Percentiles rank a stretch among this genome's conserved stretches.
These are phyloP conservation scores for Mongoloraphidia duomilia DNA, from an alignment of 2,888 invertebrate genomes.

Conservation along the genomic window DNA sequence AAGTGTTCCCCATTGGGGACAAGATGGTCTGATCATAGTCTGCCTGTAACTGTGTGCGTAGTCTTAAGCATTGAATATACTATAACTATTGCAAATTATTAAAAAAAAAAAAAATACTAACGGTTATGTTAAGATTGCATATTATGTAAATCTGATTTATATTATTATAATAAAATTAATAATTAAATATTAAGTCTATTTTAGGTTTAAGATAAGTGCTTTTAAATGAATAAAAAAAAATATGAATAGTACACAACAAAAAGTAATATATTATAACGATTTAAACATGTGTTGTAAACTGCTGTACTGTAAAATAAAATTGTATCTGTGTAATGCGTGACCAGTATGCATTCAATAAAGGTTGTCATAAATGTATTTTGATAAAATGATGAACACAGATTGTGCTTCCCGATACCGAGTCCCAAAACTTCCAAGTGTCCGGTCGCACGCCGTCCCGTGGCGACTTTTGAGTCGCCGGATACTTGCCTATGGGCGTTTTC, in stretches of 20 bases:
- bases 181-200: slow-evolving; percentile 1
- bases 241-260: not conserved
- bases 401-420: no score
- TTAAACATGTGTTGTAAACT: slow-evolving; percentile 15
- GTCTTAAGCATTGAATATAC: slow-evolving; percentile 2
- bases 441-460: no score
- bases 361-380: slow-evolving; percentile 34
- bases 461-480: no score
- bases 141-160: not conserved
- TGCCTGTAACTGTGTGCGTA: slow-evolving; percentile 4
- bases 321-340: slow-evolving; percentile 33
- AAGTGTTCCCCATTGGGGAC: slow-evolving; percentile 4
- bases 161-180: not conserved
- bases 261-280: slow-evolving; percentile 1
- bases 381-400: no score
- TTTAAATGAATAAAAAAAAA: slow-evolving; percentile 25
- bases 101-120: slow-evolving; percentile 1
- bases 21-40: slow-evolving; percentile 7
- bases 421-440: no score
- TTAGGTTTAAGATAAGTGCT: slow-evolving; percentile 29
- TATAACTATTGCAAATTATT: not conserved
- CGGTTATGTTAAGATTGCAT: slow-evolving; percentile 1
- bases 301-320: slow-evolving; percentile 27
- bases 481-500: no score
- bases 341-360: slow-evolving; percentile 43